These are phyloP conservation scores for Sus cebifrons DNA, from an alignment of 2,797 vertebrate genomes.

Conservation along the genomic window DNA sequence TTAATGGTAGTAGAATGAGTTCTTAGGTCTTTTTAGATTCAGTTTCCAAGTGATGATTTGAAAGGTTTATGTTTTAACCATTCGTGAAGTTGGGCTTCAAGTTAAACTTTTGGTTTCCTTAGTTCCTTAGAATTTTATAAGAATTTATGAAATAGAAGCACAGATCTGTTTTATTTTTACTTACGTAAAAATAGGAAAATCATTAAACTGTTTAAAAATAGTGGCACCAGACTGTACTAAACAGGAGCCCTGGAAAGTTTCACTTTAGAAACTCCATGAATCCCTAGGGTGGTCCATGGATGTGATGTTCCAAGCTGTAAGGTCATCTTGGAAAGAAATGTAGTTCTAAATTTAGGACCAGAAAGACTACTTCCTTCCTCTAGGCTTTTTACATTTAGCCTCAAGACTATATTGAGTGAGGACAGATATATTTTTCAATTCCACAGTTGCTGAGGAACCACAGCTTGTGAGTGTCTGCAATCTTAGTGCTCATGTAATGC, in stretches of 20 bases:
- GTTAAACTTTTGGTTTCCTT: slow-evolving; percentile 57
- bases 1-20: background rate
- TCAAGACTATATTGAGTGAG: background rate
- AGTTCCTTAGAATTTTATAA: slow-evolving; percentile 62
- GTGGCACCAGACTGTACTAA: slow-evolving; percentile 71
- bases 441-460: background rate
- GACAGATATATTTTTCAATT: slow-evolving; percentile 32
- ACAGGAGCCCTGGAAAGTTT: slow-evolving; percentile 71
- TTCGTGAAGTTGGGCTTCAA: slow-evolving; percentile 39
- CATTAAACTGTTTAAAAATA: slow-evolving; percentile 81
- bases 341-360: slow-evolving; percentile 69
- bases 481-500: background rate
- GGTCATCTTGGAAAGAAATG: slow-evolving; percentile 62
- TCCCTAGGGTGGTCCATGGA: slow-evolving; percentile 56
- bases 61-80: slow-evolving; percentile 48
- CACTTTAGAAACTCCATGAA: slow-evolving; percentile 52
- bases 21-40: slow-evolving; percentile 45
- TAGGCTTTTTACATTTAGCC: slow-evolving; percentile 39
- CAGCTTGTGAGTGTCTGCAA: background rate
- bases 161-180: slow-evolving; percentile 74
- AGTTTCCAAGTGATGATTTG: slow-evolving; percentile 47
- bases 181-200: slow-evolving; percentile 72
- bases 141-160: slow-evolving; percentile 68
- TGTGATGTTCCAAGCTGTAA: slow-evolving; percentile 31
- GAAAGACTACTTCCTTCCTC: slow-evolving; percentile 72